Evolutionary conservation across 1,140 invertebrate species (phyloP), one percentile per base, ranked within the genome.

Genomic region (Hestina assimilis): DNA sequence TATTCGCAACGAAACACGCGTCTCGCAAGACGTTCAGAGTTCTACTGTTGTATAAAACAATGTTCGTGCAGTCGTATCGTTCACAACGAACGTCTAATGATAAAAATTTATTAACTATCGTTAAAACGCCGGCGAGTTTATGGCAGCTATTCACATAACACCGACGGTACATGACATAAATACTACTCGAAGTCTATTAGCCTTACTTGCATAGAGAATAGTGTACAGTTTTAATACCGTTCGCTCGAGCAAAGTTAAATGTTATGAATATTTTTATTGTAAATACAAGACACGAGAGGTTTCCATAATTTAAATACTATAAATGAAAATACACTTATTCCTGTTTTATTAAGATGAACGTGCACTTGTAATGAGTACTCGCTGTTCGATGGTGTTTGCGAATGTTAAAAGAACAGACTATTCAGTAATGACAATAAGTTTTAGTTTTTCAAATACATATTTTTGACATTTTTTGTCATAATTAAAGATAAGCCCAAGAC

Each of bases 91-190:
- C 69, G 68, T 54, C 55, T 69, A 76, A 83, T 84, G 79, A 81
- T 83, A 84, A 82, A 82, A 77, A 81, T 81, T 81, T 79, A 83
- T 78, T 82, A 81, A 80, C 70, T 62, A 77, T 79, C 74, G 78
- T 83, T 81, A 82, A 84, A 78, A 60, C 59, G 65, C 66, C 56
- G 66, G 62, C 70, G 19, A 59, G 63, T 84, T 84, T 82, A 84
- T 76, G 66, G 66, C 68, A 67, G 56, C 72, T 62, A 69, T 70
- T 69, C 72, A 63, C 78, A 75, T 81, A 82, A 75, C 78, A 66
- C 67, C 33, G 61, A 54, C 64, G 60, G 69, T 67, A 69, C 61
- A 75, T 69, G 72, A 73, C 77, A 77, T 82, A 79, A 82, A 77
- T 80, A 65, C 71, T 51, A 55, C 38, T 57, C 58, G 66, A 66